phyloP scores from a whole-genome alignment of 1,140 invertebrate genomes.

The Saccostrea cuccullata region DNA sequence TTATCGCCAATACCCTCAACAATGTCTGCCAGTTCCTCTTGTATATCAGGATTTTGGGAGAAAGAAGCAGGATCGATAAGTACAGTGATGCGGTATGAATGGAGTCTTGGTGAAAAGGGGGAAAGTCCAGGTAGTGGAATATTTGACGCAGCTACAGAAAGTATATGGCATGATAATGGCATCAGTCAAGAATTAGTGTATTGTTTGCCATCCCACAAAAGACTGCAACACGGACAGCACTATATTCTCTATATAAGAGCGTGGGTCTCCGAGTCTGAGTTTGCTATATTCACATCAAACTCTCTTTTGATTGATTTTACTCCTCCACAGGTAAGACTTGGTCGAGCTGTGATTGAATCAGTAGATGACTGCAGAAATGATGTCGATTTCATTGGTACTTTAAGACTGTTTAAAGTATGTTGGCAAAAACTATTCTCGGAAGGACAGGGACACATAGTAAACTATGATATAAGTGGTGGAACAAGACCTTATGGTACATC shows the following conservation, averaged over 20 bases:
- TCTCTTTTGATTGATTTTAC: constrained; percentile 54
- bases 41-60: constrained; percentile 37
- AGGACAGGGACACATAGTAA: neutral
- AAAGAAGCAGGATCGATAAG: neutral
- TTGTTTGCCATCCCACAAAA: constrained; percentile 50
- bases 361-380: constrained; percentile 44
- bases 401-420: neutral
- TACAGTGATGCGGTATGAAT: constrained; percentile 30
- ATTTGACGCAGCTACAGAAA: constrained; percentile 47
- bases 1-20: neutral
- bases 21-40: neutral
- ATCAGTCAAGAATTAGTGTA: constrained; percentile 32
- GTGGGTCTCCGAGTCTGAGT: constrained; percentile 47
- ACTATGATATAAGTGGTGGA: constrained; percentile 2
- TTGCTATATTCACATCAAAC: constrained; percentile 46
- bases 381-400: constrained; percentile 51
- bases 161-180: constrained; percentile 57
- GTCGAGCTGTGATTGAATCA: constrained; percentile 49
- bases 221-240: constrained; percentile 25
- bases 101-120: constrained; percentile 33
- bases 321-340: constrained; percentile 49
- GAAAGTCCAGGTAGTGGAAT: constrained; percentile 33
- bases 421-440: constrained; percentile 37
- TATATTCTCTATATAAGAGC: constrained; percentile 55
- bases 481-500: constrained; percentile 37